These are phyloP conservation scores for Isurus oxyrinchus DNA, from an alignment of 2,113 vertebrate species.

Conservation along the genomic window DNA sequence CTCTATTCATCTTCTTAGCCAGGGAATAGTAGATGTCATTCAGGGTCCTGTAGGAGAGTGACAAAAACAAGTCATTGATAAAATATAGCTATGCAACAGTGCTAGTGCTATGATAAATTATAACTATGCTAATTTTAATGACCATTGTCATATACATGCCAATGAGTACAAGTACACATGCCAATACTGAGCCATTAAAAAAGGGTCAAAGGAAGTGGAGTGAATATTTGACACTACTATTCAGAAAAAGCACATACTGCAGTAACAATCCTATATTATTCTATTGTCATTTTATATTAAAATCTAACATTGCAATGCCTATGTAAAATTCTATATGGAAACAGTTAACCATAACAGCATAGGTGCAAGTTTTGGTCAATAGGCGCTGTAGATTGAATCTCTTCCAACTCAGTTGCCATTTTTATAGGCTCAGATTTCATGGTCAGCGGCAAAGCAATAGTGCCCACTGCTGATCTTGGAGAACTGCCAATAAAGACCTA, in stretches of 20 bases:
- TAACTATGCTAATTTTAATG: background rate
- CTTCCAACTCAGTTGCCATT: background rate
- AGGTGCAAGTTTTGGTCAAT: background rate
- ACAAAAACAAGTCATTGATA: background rate
- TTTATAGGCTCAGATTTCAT: background rate
- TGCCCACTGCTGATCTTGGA: no score
- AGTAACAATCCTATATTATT: background rate
- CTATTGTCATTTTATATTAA: background rate
- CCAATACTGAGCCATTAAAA: background rate
- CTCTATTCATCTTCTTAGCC: background rate
- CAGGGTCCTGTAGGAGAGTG: background rate
- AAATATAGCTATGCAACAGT: background rate
- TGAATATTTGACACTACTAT: constrained; percentile 1
- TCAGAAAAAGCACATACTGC: background rate
- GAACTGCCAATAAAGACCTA: no score
- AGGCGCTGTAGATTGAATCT: background rate
- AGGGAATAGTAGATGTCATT: background rate
- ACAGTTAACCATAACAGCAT: background rate
- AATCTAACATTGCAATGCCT: background rate
- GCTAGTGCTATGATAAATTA: background rate
- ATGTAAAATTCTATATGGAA: background rate
- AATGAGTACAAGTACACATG: background rate
- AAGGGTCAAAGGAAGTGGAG: background rate
- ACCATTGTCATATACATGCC: background rate
- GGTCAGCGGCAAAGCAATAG: no score